Conservation (phyloP, 2,113 vertebrate species). For the Microtus montanus region DNA sequence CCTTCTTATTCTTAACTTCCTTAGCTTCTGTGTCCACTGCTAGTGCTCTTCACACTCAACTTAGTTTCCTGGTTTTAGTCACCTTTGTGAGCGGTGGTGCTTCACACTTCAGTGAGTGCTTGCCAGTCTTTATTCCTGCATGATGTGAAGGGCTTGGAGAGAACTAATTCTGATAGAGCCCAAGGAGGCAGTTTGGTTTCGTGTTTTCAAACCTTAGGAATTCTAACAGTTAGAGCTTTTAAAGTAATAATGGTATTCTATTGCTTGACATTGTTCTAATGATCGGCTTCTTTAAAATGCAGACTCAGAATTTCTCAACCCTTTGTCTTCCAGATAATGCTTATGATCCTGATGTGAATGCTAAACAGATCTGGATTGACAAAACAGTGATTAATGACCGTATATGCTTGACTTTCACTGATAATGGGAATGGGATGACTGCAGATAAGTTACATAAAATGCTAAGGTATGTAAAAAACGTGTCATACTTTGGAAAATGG, state of each 20-base stretch:
- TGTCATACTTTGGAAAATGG: neutral
- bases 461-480: slow-evolving; percentile 90
- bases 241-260: neutral
- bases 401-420: slow-evolving; percentile 93
- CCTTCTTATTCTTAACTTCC: neutral
- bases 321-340: slow-evolving; percentile 91
- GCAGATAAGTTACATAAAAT: slow-evolving; percentile 93
- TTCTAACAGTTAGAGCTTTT: neutral
- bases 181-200: neutral
- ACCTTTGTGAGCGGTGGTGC: neutral
- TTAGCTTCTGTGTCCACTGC: rapidly evolving
- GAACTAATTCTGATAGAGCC: neutral
- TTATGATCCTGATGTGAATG: slow-evolving; percentile 96
- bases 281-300: slow-evolving; percentile 28
- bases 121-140: neutral
- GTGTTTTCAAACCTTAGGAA: slow-evolving; percentile 1
- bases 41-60: neutral
- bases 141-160: neutral
- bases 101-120: neutral
- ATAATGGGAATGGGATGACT: slow-evolving; percentile 95
- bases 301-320: slow-evolving; percentile 48
- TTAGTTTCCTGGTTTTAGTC: neutral
- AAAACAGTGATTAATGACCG: slow-evolving; percentile 88
- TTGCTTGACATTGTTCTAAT: slow-evolving; percentile 27
- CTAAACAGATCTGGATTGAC: slow-evolving; percentile 97